Evolutionary conservation across 2,797 vertebrate genomes (phyloP).

Genomic region (Etheostoma nigrum): DNA sequence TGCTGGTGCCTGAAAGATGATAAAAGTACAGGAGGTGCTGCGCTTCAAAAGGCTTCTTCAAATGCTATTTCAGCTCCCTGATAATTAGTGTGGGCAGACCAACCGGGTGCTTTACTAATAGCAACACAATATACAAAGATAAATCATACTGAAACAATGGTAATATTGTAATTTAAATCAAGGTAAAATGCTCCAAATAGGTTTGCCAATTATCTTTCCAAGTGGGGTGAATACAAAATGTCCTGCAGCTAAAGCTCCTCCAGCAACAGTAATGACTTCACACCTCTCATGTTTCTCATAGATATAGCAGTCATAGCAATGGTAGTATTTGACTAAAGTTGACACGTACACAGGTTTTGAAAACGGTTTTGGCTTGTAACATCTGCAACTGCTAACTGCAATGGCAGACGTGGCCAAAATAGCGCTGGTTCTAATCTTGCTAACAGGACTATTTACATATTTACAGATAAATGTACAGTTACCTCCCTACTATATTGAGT

Average conservation of each 20-base stretch:
- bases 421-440: no score
- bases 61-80: constrained; percentile 35
- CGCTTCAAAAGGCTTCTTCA: constrained; percentile 40
- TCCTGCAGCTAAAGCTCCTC: background rate
- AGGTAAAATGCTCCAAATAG: constrained; percentile 1
- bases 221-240: background rate
- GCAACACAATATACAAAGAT: constrained; percentile 4
- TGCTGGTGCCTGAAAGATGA: constrained; percentile 17
- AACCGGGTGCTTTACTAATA: constrained; percentile 11
- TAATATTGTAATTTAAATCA: background rate
- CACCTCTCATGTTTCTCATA: background rate
- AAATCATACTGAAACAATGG: constrained; percentile 4
- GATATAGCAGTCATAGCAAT: background rate
- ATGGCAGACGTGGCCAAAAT: no score
- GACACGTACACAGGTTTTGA: no score
- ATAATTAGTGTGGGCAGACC: constrained; percentile 23
- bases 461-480: no score
- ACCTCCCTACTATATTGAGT: no score
- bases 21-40: constrained; percentile 8
- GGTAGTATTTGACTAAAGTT: background rate
- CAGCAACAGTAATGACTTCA: background rate
- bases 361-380: no score
- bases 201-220: constrained; percentile 1
- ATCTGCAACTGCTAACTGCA: no score
- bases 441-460: no score